Evolutionary conservation across 2,797 vertebrate genomes (phyloP).

Genomic region (Centropyge bicolor): DNA sequence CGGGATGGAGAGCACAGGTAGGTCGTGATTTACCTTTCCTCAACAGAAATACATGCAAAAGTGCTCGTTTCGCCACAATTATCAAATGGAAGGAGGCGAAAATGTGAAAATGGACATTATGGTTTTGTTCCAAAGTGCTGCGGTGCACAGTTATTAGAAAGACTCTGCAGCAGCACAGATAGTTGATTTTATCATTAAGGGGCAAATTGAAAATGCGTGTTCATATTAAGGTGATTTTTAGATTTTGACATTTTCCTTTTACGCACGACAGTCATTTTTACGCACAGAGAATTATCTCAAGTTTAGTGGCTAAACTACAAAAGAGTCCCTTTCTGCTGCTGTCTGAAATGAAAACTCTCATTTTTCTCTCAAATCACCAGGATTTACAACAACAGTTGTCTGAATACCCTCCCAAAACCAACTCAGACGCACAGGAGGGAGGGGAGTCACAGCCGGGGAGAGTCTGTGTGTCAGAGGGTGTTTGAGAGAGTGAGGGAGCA

Average conservation of each 20-base stretch:
- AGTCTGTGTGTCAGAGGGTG: constrained; percentile 76
- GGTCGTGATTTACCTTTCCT: constrained; percentile 48
- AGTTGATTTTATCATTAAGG: constrained; percentile 3
- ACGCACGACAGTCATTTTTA: constrained; percentile 64
- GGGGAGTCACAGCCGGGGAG: constrained; percentile 74
- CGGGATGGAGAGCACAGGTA: constrained; percentile 92
- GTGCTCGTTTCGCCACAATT: neutral
- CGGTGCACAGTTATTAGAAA: constrained; percentile 7
- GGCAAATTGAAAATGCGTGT: neutral
- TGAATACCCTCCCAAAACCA: constrained; percentile 80
- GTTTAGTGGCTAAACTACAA: constrained; percentile 17
- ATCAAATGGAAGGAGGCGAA: neutral
- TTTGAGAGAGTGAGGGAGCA: constrained; percentile 79
- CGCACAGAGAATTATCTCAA: constrained; percentile 38
- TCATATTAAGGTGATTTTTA: neutral
- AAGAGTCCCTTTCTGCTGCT: neutral
- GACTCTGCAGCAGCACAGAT: constrained; percentile 1
- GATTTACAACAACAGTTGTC: constrained; percentile 71
- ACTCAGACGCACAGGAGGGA: constrained; percentile 81
- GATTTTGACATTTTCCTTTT: constrained; percentile 46
- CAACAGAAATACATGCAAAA: constrained; percentile 21
- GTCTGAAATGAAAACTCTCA: constrained; percentile 29
- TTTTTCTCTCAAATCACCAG: constrained; percentile 74
- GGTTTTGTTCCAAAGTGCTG: constrained; percentile 27
- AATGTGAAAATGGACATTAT: no score